These are phyloP conservation scores for Fabriciana adippe DNA, from an alignment of 2,888 invertebrate species.

Conservation along the genomic window DNA sequence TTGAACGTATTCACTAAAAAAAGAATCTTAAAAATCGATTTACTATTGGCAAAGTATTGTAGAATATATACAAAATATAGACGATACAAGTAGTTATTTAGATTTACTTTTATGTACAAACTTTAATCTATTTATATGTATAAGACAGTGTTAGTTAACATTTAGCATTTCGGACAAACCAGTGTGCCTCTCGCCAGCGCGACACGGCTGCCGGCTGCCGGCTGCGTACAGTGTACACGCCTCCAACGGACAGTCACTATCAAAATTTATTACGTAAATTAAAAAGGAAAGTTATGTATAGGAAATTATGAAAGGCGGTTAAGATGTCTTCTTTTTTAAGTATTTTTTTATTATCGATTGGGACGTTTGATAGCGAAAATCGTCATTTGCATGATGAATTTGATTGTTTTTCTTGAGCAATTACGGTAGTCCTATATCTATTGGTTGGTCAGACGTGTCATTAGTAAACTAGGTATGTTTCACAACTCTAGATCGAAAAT, in stretches of 20 bases:
- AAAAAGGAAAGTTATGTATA: slow-evolving; percentile 27
- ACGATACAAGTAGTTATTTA: background rate
- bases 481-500: too few species aligned
- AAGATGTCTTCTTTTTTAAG: slow-evolving; percentile 13
- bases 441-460: too few species aligned
- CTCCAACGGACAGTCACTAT: slow-evolving; percentile 19
- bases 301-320: slow-evolving; percentile 14
- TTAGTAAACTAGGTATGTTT: too few species aligned
- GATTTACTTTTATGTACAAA: background rate
- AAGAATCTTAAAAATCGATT: too few species aligned
- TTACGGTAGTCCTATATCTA: too few species aligned
- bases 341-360: slow-evolving; percentile 2
- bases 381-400: too few species aligned
- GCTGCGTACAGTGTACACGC: too few species aligned
- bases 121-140: background rate
- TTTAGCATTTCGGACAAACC: slow-evolving; percentile 3
- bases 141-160: background rate
- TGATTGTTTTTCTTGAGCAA: too few species aligned
- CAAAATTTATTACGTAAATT: slow-evolving; percentile 24
- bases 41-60: too few species aligned
- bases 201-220: background rate
- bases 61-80: too few species aligned
- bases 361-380: too few species aligned
- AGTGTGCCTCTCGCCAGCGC: background rate
- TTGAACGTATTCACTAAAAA: too few species aligned